These are phyloP conservation scores for Phodopus roborovskii DNA, from an alignment of 2,113 vertebrate genomes.

Conservation along the genomic window DNA sequence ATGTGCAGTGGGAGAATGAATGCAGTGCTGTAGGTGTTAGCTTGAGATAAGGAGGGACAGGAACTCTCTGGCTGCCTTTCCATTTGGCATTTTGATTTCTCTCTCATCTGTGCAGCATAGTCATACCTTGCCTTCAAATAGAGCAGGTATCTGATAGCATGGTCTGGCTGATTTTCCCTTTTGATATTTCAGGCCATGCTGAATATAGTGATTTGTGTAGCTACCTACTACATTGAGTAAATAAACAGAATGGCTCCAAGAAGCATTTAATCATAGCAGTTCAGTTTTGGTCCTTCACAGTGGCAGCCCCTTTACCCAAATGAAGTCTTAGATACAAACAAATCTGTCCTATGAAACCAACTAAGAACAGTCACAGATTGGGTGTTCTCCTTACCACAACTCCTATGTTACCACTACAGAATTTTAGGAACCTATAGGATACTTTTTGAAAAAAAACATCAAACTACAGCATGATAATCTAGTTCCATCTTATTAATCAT, in stretches of 20 bases:
- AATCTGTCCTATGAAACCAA: not conserved
- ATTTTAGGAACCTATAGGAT: not conserved
- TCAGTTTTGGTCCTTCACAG: not conserved
- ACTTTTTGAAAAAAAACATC: not conserved
- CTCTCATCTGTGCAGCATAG: not conserved
- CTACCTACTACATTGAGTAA: not conserved
- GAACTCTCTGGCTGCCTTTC: not conserved
- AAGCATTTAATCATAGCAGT: constrained; percentile 23
- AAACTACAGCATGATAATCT: not conserved
- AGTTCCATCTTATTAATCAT: not conserved
- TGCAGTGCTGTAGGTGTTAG: constrained; percentile 37
- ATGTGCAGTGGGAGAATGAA: not conserved
- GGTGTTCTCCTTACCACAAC: not conserved
- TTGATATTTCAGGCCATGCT: constrained; percentile 5
- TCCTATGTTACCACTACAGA: not conserved
- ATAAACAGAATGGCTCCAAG: not conserved
- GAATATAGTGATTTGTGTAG: not conserved
- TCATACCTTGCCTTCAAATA: not conserved
- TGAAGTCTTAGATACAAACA: not conserved
- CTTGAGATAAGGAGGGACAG: not conserved
- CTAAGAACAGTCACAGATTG: not conserved
- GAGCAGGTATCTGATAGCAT: not conserved
- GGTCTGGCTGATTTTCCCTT: not conserved
- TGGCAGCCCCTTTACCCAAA: not conserved
- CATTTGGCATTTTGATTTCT: not conserved